phyloP scores from a whole-genome alignment of 2,797 vertebrate genomes.

The Novumbra hubbsi region DNA sequence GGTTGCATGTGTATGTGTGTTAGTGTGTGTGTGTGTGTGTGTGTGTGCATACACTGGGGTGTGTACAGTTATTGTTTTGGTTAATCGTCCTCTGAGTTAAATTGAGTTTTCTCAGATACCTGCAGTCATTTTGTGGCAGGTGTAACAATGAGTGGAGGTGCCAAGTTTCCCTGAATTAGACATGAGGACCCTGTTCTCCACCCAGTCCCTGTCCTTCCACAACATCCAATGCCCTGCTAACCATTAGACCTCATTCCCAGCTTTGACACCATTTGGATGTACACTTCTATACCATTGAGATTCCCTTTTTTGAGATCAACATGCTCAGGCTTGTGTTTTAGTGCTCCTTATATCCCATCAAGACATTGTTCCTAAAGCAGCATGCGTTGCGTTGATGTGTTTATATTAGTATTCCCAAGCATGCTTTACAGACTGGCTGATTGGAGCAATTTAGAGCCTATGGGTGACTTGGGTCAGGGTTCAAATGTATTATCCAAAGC shows the following conservation, averaged over 20 bases:
- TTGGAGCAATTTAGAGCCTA: slow-evolving; percentile 85
- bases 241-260: not conserved
- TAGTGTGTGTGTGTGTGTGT: slow-evolving; percentile 24
- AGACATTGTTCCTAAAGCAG: slow-evolving; percentile 80
- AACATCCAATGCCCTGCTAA: not conserved
- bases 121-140: slow-evolving; percentile 14
- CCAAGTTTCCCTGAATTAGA: slow-evolving; percentile 7
- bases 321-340: slow-evolving; percentile 73
- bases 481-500: slow-evolving; percentile 82
- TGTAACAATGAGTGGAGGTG: slow-evolving; percentile 23
- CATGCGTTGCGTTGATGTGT: slow-evolving; percentile 85
- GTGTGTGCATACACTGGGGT: not conserved
- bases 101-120: not conserved
- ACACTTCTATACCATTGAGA: slow-evolving; percentile 28
- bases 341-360: slow-evolving; percentile 73
- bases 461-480: slow-evolving; percentile 77
- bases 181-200: not conserved
- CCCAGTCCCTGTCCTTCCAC: not conserved
- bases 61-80: not conserved
- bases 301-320: slow-evolving; percentile 49
- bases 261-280: slow-evolving; percentile 1
- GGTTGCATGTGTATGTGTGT: slow-evolving; percentile 41
- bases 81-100: not conserved
- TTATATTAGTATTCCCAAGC: slow-evolving; percentile 91
- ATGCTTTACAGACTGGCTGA: slow-evolving; percentile 73